phyloP scores from a whole-genome alignment of 2,113 vertebrate genomes.

The Lichenostomus cassidix region DNA sequence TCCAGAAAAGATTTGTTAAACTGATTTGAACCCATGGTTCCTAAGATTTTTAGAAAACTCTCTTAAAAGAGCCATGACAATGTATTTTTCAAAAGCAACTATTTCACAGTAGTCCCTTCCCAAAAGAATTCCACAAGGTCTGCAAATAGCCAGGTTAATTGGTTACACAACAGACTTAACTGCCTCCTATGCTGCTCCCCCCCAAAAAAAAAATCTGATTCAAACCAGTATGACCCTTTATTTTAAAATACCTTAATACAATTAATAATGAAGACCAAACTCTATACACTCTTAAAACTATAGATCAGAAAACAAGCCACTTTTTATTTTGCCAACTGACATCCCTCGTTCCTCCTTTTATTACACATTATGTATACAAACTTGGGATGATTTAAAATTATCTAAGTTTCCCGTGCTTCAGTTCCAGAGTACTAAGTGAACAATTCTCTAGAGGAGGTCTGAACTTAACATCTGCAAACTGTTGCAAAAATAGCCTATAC shows the following conservation, averaged over 20 bases:
- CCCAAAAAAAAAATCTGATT: not conserved
- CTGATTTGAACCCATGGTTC: not conserved
- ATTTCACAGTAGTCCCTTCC: not conserved
- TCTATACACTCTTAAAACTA: not conserved
- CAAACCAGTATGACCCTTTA: not conserved
- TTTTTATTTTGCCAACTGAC: not conserved
- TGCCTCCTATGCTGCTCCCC: not conserved
- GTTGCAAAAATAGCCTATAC: not conserved
- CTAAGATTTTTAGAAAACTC: not conserved
- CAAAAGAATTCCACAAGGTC: not conserved
- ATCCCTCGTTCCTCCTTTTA: not conserved
- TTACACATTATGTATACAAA: constrained; percentile 11
- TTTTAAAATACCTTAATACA: not conserved
- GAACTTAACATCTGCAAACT: constrained; percentile 37
- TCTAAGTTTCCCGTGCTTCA: constrained; percentile 24
- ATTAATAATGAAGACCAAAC: not conserved
- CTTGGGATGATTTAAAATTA: not conserved
- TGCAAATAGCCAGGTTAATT: not conserved
- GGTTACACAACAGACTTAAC: not conserved
- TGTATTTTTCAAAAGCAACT: not conserved
- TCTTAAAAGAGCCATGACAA: not conserved
- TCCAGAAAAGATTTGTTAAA: not conserved
- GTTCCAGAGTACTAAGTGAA: constrained; percentile 35
- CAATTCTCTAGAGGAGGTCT: not conserved
- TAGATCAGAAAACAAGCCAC: not conserved